Evolutionary conservation across 2,888 invertebrate genomes (phyloP), one percentile per base, ranked within the genome.

Genomic region (Alloplasta piceator): DNA sequence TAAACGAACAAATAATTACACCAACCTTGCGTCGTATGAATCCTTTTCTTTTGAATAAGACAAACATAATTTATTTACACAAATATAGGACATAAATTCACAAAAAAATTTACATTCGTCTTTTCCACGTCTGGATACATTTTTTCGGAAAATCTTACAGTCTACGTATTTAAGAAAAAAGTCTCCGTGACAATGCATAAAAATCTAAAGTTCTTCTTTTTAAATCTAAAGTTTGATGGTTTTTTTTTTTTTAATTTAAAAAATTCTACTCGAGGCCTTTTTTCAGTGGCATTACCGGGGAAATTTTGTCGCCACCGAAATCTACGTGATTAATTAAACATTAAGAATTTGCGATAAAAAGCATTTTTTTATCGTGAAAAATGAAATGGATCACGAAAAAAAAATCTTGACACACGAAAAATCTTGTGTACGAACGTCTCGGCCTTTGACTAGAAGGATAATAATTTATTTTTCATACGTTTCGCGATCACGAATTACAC

Each of bases 21-120:
- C 39, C 16, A n/a, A 38, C 41, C 12, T 75, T 68, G 36, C 14
- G 38, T 16, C 10, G 9, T 36, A 26, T 7, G 4, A n/a, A n/a
- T n/a, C n/a, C n/a, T 5, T 50, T 48, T 16, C 3, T 60, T 12
- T 63, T 68, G 67, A 10, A 10, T 48, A 71, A 26, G 14, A 70
- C 48, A n/a, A 64, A 78, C 71, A 81, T 81, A 83, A 83, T 81
- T 71, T 83, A 83, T 83, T 83, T 81, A 78, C 78, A 83, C 36
- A 26, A 26, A 63, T 78, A 14, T 56, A 36, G 50, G 58, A 72
- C 61, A 77, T 16, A 46, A 60, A 43, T 55, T 43, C 41, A 66
- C 46, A 56, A 16, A 7, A 70, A 70, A 76, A 5, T 43, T n/a
- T 61, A 9, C 16, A 14, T 5, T 12, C 41, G 39, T 7, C 10